Conservation (phyloP, 2,113 vertebrate genomes). For the Anoura caudifer region DNA sequence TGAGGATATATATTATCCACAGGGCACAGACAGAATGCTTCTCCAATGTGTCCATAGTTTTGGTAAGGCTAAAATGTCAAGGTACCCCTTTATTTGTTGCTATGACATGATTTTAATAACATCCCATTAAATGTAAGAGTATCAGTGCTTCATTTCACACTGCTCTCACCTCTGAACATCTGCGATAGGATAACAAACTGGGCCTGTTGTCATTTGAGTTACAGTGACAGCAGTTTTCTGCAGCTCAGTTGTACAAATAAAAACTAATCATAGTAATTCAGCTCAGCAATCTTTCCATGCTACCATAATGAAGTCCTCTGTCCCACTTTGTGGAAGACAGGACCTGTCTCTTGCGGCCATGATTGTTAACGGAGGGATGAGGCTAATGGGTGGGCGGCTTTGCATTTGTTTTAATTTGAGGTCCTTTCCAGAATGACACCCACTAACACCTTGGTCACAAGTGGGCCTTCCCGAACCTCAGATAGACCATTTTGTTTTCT, state of each 20-base stretch:
- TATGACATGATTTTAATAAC: neutral
- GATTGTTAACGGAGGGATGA: neutral
- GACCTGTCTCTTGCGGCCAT: neutral
- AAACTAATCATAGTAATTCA: neutral
- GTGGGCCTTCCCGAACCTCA: neutral
- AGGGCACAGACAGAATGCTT: neutral
- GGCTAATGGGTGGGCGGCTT: neutral
- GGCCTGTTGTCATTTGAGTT: neutral
- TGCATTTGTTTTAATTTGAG: neutral
- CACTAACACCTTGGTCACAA: neutral
- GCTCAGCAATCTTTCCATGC: neutral
- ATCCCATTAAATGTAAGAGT: neutral
- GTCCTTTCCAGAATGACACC: neutral
- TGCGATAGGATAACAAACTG: neutral
- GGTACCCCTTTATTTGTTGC: neutral
- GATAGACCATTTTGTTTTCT: neutral
- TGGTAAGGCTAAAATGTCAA: neutral
- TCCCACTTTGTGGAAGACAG: neutral
- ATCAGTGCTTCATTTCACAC: neutral
- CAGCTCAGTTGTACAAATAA: neutral
- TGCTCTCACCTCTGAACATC: neutral
- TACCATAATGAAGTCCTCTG: neutral
- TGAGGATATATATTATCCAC: neutral
- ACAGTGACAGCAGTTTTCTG: neutral
- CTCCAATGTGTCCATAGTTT: neutral